A percentile compares a stretch with the other conserved stretches of the same genome.
Evolutionary conservation across 2,113 vertebrate genomes (phyloP).

Genomic region (Pao palembangensis): DNA sequence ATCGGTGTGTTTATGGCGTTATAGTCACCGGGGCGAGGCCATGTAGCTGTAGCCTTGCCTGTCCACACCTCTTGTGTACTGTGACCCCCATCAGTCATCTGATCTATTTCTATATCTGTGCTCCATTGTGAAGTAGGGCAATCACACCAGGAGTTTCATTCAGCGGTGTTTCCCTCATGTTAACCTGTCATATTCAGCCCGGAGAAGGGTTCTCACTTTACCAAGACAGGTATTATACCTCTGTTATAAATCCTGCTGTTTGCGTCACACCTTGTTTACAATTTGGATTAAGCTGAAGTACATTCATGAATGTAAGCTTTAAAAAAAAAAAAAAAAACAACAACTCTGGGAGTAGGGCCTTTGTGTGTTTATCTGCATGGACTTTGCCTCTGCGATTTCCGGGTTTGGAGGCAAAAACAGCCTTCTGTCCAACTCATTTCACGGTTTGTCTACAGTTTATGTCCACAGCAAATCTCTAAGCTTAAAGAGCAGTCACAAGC

Average conservation of each 20-base stretch:
- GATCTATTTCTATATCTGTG: constrained; percentile 33
- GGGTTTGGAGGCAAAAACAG: constrained; percentile 18
- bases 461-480: constrained; percentile 18
- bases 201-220: constrained; percentile 30
- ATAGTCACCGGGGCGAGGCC: constrained; percentile 44
- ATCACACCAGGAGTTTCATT: constrained; percentile 28
- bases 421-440: constrained; percentile 29
- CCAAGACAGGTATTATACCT: constrained; percentile 4
- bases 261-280: constrained; percentile 24
- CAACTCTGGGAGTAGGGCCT: neutral
- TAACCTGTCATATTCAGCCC: constrained; percentile 35
- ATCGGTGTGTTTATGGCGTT: constrained; percentile 20
- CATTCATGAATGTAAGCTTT: neutral
- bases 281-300: constrained; percentile 9
- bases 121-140: constrained; percentile 33
- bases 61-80: constrained; percentile 44
- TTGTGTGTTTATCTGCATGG: constrained; percentile 32
- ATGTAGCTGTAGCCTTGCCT: constrained; percentile 3
- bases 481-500: constrained; percentile 29
- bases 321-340: too few relatives aligned
- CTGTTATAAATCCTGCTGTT: constrained; percentile 2
- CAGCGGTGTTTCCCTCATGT: constrained; percentile 23
- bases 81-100: constrained; percentile 38
- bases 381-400: constrained; percentile 29
- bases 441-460: constrained; percentile 8